These are phyloP conservation scores for Macquaria ambigua DNA, from an alignment of 2,113 vertebrate species.

Conservation along the genomic window DNA sequence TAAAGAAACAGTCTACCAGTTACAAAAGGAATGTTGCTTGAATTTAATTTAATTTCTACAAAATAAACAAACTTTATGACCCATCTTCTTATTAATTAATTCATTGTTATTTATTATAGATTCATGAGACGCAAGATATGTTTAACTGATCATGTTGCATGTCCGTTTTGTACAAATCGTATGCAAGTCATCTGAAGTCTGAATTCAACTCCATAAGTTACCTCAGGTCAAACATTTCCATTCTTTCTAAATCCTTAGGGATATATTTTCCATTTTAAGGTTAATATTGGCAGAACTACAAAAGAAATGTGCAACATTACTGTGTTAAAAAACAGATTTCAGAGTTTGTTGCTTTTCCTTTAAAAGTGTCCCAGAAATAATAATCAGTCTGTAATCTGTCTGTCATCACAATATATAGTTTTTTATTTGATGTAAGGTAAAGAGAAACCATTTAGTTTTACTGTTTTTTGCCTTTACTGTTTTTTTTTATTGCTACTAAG, in stretches of 20 bases:
- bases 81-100: no score
- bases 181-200: neutral
- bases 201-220: no score
- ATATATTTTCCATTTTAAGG: neutral
- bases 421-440: neutral
- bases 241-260: neutral
- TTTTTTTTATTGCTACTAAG: neutral
- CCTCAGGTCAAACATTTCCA: neutral
- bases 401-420: neutral
- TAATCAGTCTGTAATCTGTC: neutral
- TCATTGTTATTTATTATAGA: no score
- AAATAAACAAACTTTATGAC: neutral
- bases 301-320: neutral
- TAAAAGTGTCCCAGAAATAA: neutral
- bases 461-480: neutral
- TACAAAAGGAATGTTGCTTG: neutral
- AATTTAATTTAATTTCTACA: neutral
- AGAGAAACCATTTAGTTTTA: neutral
- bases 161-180: neutral
- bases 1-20: neutral
- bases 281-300: neutral
- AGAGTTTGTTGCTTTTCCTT: neutral
- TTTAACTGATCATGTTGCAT: neutral
- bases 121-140: neutral
- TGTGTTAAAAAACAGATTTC: neutral